Evolutionary conservation across 2,113 vertebrate genomes (phyloP), one percentile per base, ranked within the genome.

Genomic region (Bucco capensis): DNA sequence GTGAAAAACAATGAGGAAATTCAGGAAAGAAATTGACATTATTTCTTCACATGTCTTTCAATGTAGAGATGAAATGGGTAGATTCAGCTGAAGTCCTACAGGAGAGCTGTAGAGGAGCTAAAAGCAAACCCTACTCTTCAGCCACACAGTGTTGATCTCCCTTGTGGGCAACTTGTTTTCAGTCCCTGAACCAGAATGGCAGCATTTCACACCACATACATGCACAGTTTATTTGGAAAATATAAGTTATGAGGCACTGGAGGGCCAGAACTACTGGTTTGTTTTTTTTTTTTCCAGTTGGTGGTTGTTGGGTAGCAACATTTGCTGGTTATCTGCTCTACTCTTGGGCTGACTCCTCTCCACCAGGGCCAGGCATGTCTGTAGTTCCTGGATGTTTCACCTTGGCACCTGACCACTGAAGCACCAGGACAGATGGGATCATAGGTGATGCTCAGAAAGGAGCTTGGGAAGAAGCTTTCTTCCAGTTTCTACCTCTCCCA

Each of bases 241-340:
- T 42, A 10, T 47, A 54, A 58, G 8, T 19, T 54, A 27, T 19
- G 69, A 89, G 30, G 19, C 11, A 17, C 30, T 56, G 51, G 17
- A 87, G 8, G 37, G 10, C 5, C 8, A 4, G 17, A 61, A 49
- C 21, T 50, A 16, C 19, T 61, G 38, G 23, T 49, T 61, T 51
- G 58, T 69, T 6, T 7, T 22, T 33, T 23, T 47, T 82, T 57
- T 58, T 67, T 10, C 30, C 28, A 49, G 21, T 6, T 79, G 22
- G 22, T 58, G 44, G 38, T 44, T 49, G 10, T 3, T 42, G 54
- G 21, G 30, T 8, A 40, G 54, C 12, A 2, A 1, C 1, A 0
- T 76, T 69, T 79, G 22, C 31, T 79, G 30, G 5, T 27, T 38
- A 3, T 49, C 30, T 85, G 7, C 24, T 76, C 37, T 53, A 18